Percentiles rank a stretch among this genome's conserved stretches.
phyloP scores from a whole-genome alignment of 2,113 vertebrate genomes.

The Cheirogaleus medius region DNA sequence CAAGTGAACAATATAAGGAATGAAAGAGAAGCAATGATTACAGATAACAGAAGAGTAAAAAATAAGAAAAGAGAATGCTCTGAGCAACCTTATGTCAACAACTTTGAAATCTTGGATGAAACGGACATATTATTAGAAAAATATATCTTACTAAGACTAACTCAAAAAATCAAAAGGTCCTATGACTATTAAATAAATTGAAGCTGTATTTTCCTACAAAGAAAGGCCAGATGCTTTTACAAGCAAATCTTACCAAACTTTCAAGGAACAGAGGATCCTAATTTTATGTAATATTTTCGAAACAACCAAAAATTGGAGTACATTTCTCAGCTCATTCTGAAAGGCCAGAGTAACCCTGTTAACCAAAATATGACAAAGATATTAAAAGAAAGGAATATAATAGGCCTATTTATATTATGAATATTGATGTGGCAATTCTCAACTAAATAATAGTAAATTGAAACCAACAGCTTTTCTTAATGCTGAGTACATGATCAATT shows the following conservation, averaged over 20 bases:
- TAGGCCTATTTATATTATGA: conserved; percentile 10
- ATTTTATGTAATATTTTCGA: conserved; percentile 16
- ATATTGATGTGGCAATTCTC: background rate
- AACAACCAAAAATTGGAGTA: background rate
- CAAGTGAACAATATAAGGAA: background rate
- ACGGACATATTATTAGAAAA: background rate
- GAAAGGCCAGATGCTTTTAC: background rate
- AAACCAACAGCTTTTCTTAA: background rate
- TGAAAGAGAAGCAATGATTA: background rate
- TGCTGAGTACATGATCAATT: background rate
- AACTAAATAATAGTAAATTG: background rate
- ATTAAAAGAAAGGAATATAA: background rate
- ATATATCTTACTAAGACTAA: background rate
- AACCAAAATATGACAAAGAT: background rate
- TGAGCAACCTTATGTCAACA: background rate
- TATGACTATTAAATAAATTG: background rate
- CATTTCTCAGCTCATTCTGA: background rate
- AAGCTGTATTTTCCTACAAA: background rate
- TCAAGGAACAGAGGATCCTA: background rate
- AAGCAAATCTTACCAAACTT: background rate
- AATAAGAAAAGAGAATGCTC: background rate
- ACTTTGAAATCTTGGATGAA: background rate
- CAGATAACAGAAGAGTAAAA: background rate
- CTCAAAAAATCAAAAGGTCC: background rate
- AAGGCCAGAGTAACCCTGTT: background rate